Evolutionary conservation across 2,797 vertebrate species (phyloP).

Genomic region (Hippocampus kuda): DNA sequence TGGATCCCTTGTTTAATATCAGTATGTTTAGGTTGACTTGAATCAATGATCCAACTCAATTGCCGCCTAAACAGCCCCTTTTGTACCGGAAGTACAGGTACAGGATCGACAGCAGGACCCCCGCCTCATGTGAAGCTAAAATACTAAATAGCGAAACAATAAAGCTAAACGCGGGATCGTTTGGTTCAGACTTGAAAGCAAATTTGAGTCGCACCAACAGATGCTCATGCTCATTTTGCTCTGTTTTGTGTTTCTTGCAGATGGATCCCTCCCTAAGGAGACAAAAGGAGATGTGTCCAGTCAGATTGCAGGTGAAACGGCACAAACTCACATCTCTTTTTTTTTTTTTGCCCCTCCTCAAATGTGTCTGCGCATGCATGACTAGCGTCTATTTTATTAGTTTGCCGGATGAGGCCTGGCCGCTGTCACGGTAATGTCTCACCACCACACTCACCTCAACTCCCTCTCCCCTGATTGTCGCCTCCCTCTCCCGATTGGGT

Average conservation of each 20-base stretch:
- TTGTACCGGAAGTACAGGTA: too few species aligned
- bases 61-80: too few species aligned
- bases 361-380: neutral
- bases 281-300: conserved; percentile 62
- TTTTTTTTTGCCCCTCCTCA: neutral
- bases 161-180: too few species aligned
- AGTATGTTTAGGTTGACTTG: too few species aligned
- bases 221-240: neutral
- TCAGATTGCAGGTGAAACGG: conserved; percentile 60
- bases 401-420: conserved; percentile 12
- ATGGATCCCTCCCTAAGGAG: conserved; percentile 64
- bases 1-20: too few species aligned
- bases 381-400: conserved; percentile 1
- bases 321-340: neutral
- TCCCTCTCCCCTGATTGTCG: neutral
- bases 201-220: too few species aligned
- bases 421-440: conserved; percentile 21
- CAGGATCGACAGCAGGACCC: too few species aligned
- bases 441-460: conserved; percentile 15
- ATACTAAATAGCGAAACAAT: too few species aligned
- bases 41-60: too few species aligned
- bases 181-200: too few species aligned
- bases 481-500: conserved; percentile 18
- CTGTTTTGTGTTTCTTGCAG: conserved; percentile 33
- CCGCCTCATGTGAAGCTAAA: too few species aligned